Base-by-base conservation (phyloP, 2,888 invertebrate genomes). In the Melanchra persicariae region DNA sequence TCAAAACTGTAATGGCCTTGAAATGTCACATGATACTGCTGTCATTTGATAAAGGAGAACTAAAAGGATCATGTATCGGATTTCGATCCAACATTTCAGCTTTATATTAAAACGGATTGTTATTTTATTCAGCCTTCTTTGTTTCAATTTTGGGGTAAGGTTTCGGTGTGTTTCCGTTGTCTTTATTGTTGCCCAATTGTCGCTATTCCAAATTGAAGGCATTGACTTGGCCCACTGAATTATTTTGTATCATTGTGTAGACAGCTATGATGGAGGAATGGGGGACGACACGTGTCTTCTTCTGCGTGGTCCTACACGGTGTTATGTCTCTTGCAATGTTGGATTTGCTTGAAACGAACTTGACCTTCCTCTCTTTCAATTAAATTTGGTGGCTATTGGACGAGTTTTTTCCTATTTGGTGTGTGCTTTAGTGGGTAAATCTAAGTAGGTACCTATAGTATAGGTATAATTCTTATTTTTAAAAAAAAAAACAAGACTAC, bases 11-110 rank as follows among this genome's bases (percentile, higher is more conserved):
- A 85, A 81, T 87, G 85, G 54, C 91, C 91, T 91, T 91, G 90
- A 88, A 87, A 80, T 83, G 91, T 89, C 89, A 91, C 81, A 82
- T 84, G 88, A 90, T 86, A 89, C 79, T 80, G 65, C 71, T 85
- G 87, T 86, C 85, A 84, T 88, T 87, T 78, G 87, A 90, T 88
- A 88, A 89, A 87, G 67, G 75, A 78, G 85, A 85, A 81, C 82
- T 76, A 80, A 85, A 86, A 83, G 83, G 87, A 81, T 87, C 79
- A 67, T 62, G 76, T 87, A 86, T 86, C 82, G 62, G 72, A 82
- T 85, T 81, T 79, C 80, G 80, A 79, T 86, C 74, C 72, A 74
- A 77, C 84, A 75, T 71, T 75, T 70, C 62, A 74, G 65, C 65
- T 70, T 71, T 74, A 49, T 70, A 68, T 75, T 74, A 52, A 76